phyloP scores from a whole-genome alignment of 1,140 invertebrate genomes.

The Cherax quadricarinatus region DNA sequence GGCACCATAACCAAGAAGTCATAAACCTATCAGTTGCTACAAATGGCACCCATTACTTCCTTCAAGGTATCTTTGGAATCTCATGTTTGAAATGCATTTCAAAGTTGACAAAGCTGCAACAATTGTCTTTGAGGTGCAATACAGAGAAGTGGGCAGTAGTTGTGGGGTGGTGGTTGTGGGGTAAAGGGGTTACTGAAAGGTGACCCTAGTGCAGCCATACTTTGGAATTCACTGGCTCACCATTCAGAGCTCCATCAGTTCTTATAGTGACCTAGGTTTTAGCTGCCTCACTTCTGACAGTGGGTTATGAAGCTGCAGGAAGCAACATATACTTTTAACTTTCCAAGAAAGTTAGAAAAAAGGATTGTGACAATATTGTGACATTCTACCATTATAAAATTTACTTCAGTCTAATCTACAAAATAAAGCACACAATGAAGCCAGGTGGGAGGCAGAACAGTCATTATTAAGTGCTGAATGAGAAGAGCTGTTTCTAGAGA shows the following conservation, averaged over 20 bases:
- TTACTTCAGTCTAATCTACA: slow-evolving; percentile 2
- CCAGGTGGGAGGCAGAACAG: slow-evolving; percentile 1
- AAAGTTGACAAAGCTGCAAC: slow-evolving; percentile 57
- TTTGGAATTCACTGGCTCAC: neutral
- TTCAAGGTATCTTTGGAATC: slow-evolving; percentile 60
- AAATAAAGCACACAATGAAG: slow-evolving; percentile 4
- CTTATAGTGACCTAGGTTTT: slow-evolving; percentile 12
- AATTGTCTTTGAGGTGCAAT: slow-evolving; percentile 45
- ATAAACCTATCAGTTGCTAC: slow-evolving; percentile 55
- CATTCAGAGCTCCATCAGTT: slow-evolving; percentile 3
- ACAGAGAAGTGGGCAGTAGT: slow-evolving; percentile 17
- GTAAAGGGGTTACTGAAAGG: slow-evolving; percentile 3
- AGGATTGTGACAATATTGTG: slow-evolving; percentile 53
- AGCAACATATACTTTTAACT: slow-evolving; percentile 17
- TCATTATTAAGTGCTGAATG: neutral
- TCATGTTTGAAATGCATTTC: slow-evolving; percentile 63
- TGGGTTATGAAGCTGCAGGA: slow-evolving; percentile 28
- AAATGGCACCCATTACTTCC: slow-evolving; percentile 58
- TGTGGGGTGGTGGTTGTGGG: slow-evolving; percentile 14
- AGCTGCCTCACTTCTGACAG: slow-evolving; percentile 21
- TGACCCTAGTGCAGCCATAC: neutral
- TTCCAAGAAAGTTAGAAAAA: neutral
- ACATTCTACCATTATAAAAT: slow-evolving; percentile 14
- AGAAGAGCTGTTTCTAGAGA: neutral
- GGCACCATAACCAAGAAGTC: slow-evolving; percentile 65